Conservation (phyloP, 2,888 invertebrate species). For the Erebia aethiops region DNA sequence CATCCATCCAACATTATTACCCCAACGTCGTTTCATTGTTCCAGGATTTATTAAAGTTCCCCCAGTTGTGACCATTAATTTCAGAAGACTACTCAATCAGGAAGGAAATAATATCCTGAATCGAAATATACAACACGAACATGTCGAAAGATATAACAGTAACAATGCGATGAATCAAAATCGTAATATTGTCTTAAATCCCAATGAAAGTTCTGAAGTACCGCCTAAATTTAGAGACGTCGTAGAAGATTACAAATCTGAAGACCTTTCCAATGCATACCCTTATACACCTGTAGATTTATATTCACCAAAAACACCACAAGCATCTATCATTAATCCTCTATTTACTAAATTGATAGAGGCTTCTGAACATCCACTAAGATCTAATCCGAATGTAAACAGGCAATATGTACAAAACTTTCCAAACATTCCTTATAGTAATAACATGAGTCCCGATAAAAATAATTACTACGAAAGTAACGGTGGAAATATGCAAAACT, state of each 20-base stretch:
- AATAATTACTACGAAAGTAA: not conserved
- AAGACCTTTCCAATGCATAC: conserved; percentile 12
- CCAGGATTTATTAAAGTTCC: conserved; percentile 4
- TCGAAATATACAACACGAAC: not conserved
- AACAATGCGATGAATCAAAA: conserved; percentile 3
- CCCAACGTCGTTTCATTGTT: not conserved
- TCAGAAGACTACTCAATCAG: conserved; percentile 11
- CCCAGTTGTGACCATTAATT: not conserved
- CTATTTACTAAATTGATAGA: conserved; percentile 18
- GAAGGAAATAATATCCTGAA: not conserved
- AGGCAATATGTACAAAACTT: not conserved
- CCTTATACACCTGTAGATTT: conserved; percentile 14
- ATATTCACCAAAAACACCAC: not conserved
- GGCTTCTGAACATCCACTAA: conserved; percentile 22
- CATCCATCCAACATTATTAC: not conserved
- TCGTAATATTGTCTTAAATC: not conserved
- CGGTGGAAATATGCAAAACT: not conserved
- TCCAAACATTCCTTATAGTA: not conserved
- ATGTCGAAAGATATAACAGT: not conserved
- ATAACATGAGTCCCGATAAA: not conserved
- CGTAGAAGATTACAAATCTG: not conserved
- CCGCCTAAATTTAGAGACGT: not conserved
- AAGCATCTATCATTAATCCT: not conserved
- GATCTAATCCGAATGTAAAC: not conserved
- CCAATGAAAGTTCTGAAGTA: not conserved